Evolutionary conservation across 2,797 vertebrate species (phyloP), one percentile per base, ranked within the genome.

Genomic region (Carcharodon carcharias): DNA sequence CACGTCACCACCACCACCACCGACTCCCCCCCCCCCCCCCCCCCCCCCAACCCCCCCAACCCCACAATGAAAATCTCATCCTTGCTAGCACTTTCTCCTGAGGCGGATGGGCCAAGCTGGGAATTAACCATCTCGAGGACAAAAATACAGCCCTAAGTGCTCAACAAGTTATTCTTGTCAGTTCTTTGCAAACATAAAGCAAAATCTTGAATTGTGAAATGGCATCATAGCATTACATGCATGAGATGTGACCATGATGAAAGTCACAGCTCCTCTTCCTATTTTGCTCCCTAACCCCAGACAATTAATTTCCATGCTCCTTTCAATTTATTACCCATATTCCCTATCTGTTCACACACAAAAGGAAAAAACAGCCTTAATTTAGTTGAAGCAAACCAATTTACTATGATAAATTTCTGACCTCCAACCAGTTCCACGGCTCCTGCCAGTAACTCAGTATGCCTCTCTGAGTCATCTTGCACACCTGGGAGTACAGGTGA

Each of bases 381-480:
- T 50, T 96, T 35, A 96, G 45, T 95, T 45, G 28, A 28, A 95
- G 45, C 50, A 35, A 23, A 54, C 7, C 69, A 91, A 77, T 93
- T 23, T 93, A 23, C 54, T 92, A 54, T 6, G 35, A 94, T 35
- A 82, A 35, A 26, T 69, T 96, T 97, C 96, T 96, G 82, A 98
- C 98, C 97, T 99, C 98, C 82, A 98, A 96, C 98, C 98, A 98
- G 96, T 95, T 98, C 95, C 96, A 96, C 0, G 97, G 97, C 94
- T 96, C 97, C 88, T 87, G 97, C 97, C 97, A 98, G 97, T 98
- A 98, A 96, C 95, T 96, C 96, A 96, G 96, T 96, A 98, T 11
- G 7, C 98, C 98, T 96, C 97, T 97, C 96, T 98, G 97, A n/a
- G 96, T 96, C 89, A 97, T 87, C 54, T 26, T 0, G 95, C 92